Conservation (phyloP, 2,888 invertebrate species). For the Melikaiella ostensackeni region DNA sequence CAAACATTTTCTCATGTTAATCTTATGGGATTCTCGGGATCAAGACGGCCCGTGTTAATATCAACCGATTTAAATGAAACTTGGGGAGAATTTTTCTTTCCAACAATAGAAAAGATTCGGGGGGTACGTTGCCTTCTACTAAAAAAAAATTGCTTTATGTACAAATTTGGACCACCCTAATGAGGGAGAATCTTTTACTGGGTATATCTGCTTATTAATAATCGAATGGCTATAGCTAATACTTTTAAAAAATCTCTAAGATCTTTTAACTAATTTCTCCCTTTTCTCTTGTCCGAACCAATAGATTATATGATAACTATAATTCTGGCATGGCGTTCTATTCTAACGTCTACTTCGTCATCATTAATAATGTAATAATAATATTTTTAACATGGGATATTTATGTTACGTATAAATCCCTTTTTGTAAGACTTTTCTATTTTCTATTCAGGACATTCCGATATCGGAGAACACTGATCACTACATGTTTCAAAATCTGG, state of each 20-base stretch:
- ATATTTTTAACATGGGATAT: slow-evolving; percentile 47
- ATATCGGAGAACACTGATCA: slow-evolving; percentile 82
- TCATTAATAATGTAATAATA: neutral
- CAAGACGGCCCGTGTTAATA: too few relatives aligned
- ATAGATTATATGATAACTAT: slow-evolving; percentile 54
- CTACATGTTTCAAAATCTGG: slow-evolving; percentile 88
- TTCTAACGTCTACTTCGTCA: slow-evolving; percentile 51
- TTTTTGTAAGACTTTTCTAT: neutral
- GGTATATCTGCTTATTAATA: neutral
- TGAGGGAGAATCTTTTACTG: neutral
- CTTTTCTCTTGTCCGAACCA: slow-evolving; percentile 66
- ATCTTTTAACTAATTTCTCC: neutral
- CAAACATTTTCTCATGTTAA: too few relatives aligned
- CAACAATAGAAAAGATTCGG: too few relatives aligned
- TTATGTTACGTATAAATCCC: neutral
- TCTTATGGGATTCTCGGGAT: too few relatives aligned
- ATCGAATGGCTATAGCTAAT: neutral
- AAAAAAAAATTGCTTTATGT: too few relatives aligned
- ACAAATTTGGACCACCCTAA: too few relatives aligned
- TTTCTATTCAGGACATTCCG: slow-evolving; percentile 84
- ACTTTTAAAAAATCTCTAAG: neutral
- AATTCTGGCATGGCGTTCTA: slow-evolving; percentile 74
- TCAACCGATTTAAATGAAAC: too few relatives aligned
- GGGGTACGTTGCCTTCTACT: too few relatives aligned
- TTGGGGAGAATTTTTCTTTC: too few relatives aligned